Conservation (phyloP, 2,888 invertebrate genomes). For the Megamerina dolium region DNA sequence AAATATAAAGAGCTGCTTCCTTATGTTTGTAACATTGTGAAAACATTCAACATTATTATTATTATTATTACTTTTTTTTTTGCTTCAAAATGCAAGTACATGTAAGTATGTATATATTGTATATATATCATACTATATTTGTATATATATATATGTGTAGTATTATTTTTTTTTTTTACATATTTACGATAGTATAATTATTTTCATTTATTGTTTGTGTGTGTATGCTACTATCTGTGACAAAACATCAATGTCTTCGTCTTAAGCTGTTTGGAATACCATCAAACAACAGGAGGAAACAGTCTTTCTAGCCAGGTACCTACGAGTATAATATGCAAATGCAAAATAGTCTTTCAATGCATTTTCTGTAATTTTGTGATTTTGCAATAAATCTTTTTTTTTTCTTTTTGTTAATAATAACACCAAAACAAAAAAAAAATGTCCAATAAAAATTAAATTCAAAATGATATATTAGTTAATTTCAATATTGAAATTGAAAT, state of each 20-base stretch:
- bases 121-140: neutral
- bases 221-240: too few species aligned
- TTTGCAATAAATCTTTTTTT: neutral
- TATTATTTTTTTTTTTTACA: neutral
- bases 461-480: too few species aligned
- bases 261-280: conserved; percentile 48
- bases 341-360: conserved; percentile 21
- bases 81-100: neutral
- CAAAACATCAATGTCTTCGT: too few species aligned
- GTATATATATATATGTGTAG: neutral
- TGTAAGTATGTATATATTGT: neutral
- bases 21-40: too few species aligned
- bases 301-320: conserved; percentile 52
- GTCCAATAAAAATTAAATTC: too few species aligned
- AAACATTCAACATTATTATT: too few species aligned
- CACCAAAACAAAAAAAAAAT: too few species aligned
- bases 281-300: conserved; percentile 50
- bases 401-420: neutral
- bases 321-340: conserved; percentile 29
- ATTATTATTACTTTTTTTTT: neutral
- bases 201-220: too few species aligned
- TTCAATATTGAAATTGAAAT: too few species aligned
- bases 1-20: too few species aligned
- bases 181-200: neutral
- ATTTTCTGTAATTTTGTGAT: conserved; percentile 18